phyloP scores from a whole-genome alignment of 2,888 invertebrate species.

The Harpagoxenus sublaevis region DNA sequence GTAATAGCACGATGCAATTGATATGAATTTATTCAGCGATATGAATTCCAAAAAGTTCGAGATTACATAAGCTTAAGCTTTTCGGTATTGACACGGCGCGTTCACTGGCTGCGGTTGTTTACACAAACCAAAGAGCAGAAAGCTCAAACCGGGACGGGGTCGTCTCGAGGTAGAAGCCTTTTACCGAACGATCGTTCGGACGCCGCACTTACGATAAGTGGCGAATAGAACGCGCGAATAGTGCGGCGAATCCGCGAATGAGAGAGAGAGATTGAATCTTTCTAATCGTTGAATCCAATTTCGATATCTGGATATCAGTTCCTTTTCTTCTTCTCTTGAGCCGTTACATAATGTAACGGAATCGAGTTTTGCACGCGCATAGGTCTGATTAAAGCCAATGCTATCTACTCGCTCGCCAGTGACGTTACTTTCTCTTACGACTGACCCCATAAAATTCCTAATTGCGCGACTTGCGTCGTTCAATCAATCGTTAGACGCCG shows the following conservation, averaged over 20 bases:
- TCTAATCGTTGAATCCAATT: neutral
- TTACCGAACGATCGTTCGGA: neutral
- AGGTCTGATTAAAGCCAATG: conserved; percentile 1
- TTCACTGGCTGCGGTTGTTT: conserved; percentile 11
- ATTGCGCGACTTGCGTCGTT: conserved; percentile 25
- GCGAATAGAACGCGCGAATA: neutral
- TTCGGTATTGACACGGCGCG: neutral
- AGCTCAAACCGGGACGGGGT: neutral
- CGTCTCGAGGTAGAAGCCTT: neutral
- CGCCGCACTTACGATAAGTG: neutral
- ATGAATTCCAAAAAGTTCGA: neutral
- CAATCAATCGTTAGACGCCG: neutral
- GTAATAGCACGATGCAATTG: neutral
- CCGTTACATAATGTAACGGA: conserved; percentile 6
- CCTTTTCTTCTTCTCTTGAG: neutral
- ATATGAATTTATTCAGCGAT: conserved; percentile 27
- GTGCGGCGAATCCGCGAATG: too few species aligned
- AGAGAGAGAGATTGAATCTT: neutral
- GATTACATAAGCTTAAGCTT: conserved; percentile 1
- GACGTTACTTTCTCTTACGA: neutral
- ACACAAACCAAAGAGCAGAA: neutral
- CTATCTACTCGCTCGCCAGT: neutral
- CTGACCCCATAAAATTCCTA: conserved; percentile 34
- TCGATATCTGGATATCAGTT: neutral
- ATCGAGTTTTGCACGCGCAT: neutral